Base-by-base conservation (phyloP, 2,113 vertebrate genomes). In the Eulemur rufifrons region DNA sequence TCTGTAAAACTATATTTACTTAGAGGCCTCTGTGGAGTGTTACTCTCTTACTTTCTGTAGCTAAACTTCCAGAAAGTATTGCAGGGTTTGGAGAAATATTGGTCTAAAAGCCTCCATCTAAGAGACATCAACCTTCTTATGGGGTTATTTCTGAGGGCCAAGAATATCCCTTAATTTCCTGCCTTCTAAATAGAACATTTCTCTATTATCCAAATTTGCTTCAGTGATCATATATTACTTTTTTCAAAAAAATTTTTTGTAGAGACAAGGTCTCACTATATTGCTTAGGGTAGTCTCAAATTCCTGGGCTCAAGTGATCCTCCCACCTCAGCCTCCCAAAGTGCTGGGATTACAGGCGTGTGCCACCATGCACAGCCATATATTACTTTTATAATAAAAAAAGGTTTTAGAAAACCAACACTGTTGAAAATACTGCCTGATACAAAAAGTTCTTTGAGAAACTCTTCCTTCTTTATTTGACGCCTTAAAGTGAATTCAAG, bases 181-280 rank as follows among this genome's bases (percentile, higher is more conserved):
- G 45, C 52, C 63, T 90, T 90, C 56, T 93, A 90, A 94, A 66
- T 13, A 71, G 66, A 93, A 87, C 37, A 63, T 47, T 78, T 63
- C 66, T 50, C 56, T 56, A 76, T 76, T 84, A 86, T 29, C 13
- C 27, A 85, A 39, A 56, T 74, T 88, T 80, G 76, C 52, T 74
- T 96, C 45, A 68, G 27, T 34, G 69, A 68, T 61, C 15, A 54
- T 37, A 61, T 63, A 61, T 73, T 64, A 37, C 73, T 92, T 89
- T 77, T 86, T 63, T n/a, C 64, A 63, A 66, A 66, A 52, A 27
- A 77, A 64, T 5, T 63, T 63, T 63, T 63, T 63, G 11, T 29
- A 63, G 61, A 63, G 61, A 63, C 61, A 63, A 63, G 27, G 61
- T 63, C 61, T 29, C 12, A 63, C 61, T 29, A 63, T 63, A 25